A percentile compares a stretch with the other conserved stretches of the same genome.
phyloP scores from a whole-genome alignment of 2,888 invertebrate genomes.

The Polyommatus icarus region DNA sequence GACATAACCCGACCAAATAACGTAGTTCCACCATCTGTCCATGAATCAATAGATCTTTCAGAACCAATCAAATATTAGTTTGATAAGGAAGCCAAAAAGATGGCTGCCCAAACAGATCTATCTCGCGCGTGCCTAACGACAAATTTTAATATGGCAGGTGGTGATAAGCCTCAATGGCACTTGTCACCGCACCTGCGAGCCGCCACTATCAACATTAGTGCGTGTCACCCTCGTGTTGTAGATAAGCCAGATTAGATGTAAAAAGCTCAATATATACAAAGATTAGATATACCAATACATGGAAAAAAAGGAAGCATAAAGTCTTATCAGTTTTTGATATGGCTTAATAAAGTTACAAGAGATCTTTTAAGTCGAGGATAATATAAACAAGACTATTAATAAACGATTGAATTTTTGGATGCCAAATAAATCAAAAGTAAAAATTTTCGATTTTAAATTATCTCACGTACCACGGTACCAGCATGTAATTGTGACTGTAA shows the following conservation, averaged over 20 bases:
- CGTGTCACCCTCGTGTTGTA: constrained; percentile 1
- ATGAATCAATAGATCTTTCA: not conserved
- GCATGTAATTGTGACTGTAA: too few species aligned
- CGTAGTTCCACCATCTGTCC: not conserved
- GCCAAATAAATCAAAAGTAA: too few species aligned
- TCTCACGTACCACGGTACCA: too few species aligned
- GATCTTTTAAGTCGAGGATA: not conserved
- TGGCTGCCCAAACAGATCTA: not conserved
- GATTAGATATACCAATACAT: not conserved
- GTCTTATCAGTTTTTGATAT: not conserved
- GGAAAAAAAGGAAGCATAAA: not conserved
- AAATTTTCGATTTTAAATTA: too few species aligned
- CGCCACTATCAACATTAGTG: not conserved
- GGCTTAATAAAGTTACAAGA: not conserved
- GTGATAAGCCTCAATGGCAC: not conserved
- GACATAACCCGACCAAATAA: not conserved
- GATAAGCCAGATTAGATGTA: constrained; percentile 4
- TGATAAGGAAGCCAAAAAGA: not conserved
- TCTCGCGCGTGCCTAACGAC: not conserved
- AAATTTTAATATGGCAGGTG: not conserved
- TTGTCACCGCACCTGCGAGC: constrained; percentile 6
- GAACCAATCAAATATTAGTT: not conserved
- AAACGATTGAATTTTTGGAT: not conserved
- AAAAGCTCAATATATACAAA: constrained; percentile 5
- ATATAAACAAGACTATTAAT: not conserved